Percentiles rank a stretch among this genome's conserved stretches.
Evolutionary conservation across 2,888 invertebrate genomes (phyloP).

Genomic region (Ctena decussata): DNA sequence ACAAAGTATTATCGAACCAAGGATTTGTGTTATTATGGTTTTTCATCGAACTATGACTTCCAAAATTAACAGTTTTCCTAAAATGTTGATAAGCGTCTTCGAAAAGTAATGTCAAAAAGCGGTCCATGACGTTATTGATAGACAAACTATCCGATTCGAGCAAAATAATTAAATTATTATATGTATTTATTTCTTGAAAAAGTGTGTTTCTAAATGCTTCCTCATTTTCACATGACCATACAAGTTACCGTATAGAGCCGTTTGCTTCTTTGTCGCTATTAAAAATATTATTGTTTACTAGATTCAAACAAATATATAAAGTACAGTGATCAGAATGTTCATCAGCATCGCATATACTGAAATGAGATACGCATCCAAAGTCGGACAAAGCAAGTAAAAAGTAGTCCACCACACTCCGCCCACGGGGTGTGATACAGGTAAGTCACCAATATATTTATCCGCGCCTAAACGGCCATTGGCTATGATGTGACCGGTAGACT

Average conservation of each 20-base stretch:
- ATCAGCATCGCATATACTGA: not conserved
- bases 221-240: not conserved
- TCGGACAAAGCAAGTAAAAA: not conserved
- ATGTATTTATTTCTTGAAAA: not conserved
- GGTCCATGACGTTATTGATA: not conserved
- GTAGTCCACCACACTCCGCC: conserved; percentile 15
- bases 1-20: not conserved
- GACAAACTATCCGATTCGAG: not conserved
- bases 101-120: not conserved
- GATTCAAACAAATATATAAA: not conserved
- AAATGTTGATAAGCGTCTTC: not conserved
- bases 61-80: not conserved
- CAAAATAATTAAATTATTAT: not conserved
- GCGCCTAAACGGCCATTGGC: not conserved
- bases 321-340: not conserved
- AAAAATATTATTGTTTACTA: not conserved
- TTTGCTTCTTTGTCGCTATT: not conserved
- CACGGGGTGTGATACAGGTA: not conserved
- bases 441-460: not conserved
- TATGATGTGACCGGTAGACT: not conserved
- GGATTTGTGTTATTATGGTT: not conserved
- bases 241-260: no score
- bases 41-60: not conserved
- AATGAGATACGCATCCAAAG: not conserved
- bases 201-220: not conserved